Evolutionary conservation across 2,797 vertebrate genomes (phyloP), one percentile per base, ranked within the genome.

Genomic region (Carapus acus): DNA sequence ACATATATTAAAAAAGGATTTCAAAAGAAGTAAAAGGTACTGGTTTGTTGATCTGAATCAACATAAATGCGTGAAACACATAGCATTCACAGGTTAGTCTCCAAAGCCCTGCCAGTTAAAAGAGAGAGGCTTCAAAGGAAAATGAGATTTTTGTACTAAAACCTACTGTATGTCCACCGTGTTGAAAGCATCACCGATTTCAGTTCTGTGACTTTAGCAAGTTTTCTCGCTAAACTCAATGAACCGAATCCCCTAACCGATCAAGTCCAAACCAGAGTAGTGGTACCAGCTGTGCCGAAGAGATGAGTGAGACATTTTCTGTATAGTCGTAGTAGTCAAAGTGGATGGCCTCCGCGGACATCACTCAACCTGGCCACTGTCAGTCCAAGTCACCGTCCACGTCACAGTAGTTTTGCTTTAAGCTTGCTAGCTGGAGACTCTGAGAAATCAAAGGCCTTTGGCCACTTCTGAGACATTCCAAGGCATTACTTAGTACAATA

Each of bases 401-500:
- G 37, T 84, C 80, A 86, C 84, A 86, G 83, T 83, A 82, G 76
- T 79, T 80, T 65, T 76, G 69, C 50, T 73, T 79, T 78, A 84
- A 86, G 82, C 83, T 83, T 81, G 64, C 69, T 57, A 18, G 65
- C 80, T 81, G 76, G 74, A 83, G 70, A 70, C 65, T 78, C 68
- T 74, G 65, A 66, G 62, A 73, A 76, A 72, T 17, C 57, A 44
- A 1, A 49, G 42, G 54, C 45, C 51, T 46, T 27, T 27, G 19
- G 20, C 44, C 66, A 45, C 40, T 13, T 23, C 16, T 11, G 1
- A 2, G 49, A 69, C 19, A 54, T 55, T 18, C 38, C 42, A 44
- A 6, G 47, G 29, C 40, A 47, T 34, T n/a, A n/a, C n/a, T n/a
- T n/a, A n/a, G n/a, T n/a, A n/a, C n/a, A n/a, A n/a, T 27, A 46